Evolutionary conservation across 2,888 invertebrate species (phyloP).

Genomic region (Pomacea canaliculata): DNA sequence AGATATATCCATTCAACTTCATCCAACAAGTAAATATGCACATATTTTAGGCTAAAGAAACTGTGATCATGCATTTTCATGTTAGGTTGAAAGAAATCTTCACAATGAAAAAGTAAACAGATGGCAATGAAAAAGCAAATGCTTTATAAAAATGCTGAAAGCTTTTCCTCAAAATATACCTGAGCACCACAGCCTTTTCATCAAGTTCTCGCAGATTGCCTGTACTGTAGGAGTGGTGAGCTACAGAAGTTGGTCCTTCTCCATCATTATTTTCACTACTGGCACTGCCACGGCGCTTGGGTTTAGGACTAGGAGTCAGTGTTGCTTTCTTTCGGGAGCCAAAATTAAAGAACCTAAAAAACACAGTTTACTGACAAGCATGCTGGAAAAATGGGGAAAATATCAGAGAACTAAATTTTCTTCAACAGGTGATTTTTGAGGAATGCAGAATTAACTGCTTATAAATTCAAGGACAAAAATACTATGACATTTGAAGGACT

Average conservation of each 20-base stretch:
- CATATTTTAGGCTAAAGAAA: no score
- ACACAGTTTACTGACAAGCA: not conserved
- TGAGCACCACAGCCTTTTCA: constrained; percentile 38
- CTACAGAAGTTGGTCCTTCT: constrained; percentile 36
- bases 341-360: constrained; percentile 87
- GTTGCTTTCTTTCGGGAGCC: constrained; percentile 88
- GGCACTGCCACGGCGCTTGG: constrained; percentile 66
- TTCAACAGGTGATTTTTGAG: no score
- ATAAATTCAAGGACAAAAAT: no score
- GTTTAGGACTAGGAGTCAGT: constrained; percentile 72
- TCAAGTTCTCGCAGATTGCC: constrained; percentile 81
- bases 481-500: no score
- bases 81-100: no score
- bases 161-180: constrained; percentile 31
- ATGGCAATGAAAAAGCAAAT: no score
- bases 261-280: constrained; percentile 67
- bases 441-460: no score
- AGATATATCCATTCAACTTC: no score
- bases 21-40: no score
- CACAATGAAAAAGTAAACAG: no score
- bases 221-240: constrained; percentile 88
- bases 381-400: not conserved
- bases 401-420: not conserved
- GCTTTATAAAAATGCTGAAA: no score
- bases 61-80: no score